Evolutionary conservation across 2,113 vertebrate genomes (phyloP).

Genomic region (Piaya cayana): DNA sequence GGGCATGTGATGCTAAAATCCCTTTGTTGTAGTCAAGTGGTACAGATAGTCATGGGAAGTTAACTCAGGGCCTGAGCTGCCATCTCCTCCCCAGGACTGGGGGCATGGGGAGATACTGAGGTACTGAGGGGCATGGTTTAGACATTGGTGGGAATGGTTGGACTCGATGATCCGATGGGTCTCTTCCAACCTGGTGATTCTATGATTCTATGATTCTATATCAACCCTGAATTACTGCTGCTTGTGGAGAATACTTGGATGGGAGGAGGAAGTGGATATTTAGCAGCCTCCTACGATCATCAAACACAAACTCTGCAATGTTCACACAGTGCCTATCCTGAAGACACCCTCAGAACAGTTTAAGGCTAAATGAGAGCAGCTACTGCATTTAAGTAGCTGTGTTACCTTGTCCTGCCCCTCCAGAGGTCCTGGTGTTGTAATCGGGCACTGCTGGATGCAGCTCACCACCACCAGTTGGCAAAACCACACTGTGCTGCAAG

Average conservation of each 20-base stretch:
- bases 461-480: not conserved
- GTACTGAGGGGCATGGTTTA: too few species aligned
- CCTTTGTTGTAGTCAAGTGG: not conserved
- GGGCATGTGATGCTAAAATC: not conserved
- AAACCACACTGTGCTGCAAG: not conserved
- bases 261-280: not conserved
- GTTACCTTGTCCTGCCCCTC: not conserved
- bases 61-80: not conserved
- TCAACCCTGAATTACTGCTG: not conserved
- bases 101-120: not conserved
- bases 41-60: not conserved
- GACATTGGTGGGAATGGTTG: too few species aligned
- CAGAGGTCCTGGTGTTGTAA: not conserved
- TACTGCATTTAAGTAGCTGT: not conserved
- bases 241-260: not conserved
- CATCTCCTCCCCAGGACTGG: not conserved
- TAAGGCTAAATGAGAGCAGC: not conserved
- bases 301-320: not conserved
- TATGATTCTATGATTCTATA: too few species aligned
- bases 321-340: not conserved
- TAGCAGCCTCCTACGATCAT: fast-evolving
- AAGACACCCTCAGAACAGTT: not conserved
- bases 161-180: too few species aligned
- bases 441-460: fast-evolving
- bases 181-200: too few species aligned